These are phyloP conservation scores for Benitochromis conjunctus DNA, from an alignment of 2,113 vertebrate genomes.

Conservation along the genomic window DNA sequence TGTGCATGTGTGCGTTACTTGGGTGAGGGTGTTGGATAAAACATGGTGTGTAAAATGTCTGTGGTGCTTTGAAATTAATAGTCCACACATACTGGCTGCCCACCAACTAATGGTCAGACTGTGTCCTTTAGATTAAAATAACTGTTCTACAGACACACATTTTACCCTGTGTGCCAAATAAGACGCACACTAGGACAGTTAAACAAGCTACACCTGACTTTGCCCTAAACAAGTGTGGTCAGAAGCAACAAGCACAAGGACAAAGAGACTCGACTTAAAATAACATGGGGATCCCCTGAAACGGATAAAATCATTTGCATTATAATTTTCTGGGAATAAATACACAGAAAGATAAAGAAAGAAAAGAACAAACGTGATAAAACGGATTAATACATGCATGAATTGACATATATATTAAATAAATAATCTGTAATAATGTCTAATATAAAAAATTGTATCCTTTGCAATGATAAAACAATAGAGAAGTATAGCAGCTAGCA, in stretches of 20 bases:
- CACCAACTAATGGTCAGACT: neutral
- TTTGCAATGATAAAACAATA: neutral
- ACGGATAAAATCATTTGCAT: neutral
- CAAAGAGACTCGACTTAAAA: constrained; percentile 3
- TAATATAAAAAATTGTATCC: neutral
- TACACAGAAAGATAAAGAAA: neutral
- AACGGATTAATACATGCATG: neutral
- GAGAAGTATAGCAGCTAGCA: neutral
- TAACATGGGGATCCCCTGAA: neutral
- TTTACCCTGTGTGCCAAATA: neutral
- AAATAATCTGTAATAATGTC: neutral
- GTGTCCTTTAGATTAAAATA: constrained; percentile 46
- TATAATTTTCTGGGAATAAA: neutral
- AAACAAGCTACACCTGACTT: neutral
- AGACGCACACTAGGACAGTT: neutral
- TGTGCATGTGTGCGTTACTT: neutral
- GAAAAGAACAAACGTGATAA: neutral
- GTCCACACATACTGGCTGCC: neutral
- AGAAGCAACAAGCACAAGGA: neutral
- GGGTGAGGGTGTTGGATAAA: neutral
- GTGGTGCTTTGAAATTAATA: constrained; percentile 29
- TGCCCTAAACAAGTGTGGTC: constrained; percentile 6
- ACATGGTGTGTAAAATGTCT: neutral
- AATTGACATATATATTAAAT: neutral
- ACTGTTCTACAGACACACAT: constrained; percentile 40